Evolutionary conservation across 2,888 invertebrate species (phyloP).

Genomic region (Philereme transversata): DNA sequence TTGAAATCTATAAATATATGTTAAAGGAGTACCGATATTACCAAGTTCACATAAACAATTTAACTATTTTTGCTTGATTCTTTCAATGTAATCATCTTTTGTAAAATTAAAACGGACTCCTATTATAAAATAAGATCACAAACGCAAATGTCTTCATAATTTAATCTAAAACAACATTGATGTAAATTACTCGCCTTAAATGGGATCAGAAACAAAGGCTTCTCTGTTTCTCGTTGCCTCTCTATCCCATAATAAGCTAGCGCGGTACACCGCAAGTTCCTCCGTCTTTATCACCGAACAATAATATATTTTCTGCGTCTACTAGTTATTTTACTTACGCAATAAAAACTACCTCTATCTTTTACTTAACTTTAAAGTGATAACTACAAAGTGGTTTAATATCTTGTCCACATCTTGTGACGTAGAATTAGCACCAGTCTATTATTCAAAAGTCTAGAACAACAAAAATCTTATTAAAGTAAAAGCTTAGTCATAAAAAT

Average conservation of each 20-base stretch:
- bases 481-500: background rate
- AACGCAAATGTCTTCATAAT: constrained; percentile 38
- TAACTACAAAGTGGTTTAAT: too few species aligned
- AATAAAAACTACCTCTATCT: background rate
- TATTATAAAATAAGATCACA: constrained; percentile 25
- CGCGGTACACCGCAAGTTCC: constrained; percentile 45
- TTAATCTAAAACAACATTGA: constrained; percentile 47
- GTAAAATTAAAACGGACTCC: background rate
- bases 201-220: constrained; percentile 51
- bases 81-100: too few species aligned
- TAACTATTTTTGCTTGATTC: too few species aligned
- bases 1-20: too few species aligned
- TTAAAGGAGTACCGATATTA: too few species aligned
- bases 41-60: too few species aligned
- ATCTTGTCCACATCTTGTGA: too few species aligned
- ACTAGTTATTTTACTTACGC: background rate
- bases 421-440: too few species aligned
- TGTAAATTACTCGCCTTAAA: constrained; percentile 47
- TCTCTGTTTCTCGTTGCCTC: constrained; percentile 39
- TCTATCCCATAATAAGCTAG: constrained; percentile 50
- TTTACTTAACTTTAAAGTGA: background rate
- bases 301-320: background rate
- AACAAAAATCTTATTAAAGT: background rate
- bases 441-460: too few species aligned
- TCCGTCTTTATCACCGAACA: background rate